phyloP scores from a whole-genome alignment of 2,888 invertebrate genomes.

The Eilema caniola region DNA sequence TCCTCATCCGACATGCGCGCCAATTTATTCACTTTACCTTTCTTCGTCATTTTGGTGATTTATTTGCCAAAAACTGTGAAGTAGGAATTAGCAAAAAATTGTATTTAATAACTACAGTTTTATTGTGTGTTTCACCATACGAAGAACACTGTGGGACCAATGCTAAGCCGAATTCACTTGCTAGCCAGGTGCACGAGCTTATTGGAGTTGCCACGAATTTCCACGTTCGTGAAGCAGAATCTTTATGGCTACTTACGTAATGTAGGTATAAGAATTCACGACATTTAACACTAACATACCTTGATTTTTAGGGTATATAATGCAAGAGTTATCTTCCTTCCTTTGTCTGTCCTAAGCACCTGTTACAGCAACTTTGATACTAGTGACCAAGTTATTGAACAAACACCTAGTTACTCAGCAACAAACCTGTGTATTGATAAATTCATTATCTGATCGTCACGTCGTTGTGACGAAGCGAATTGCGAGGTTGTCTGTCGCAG shows the following conservation, averaged over 20 bases:
- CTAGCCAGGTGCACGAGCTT: too few relatives aligned
- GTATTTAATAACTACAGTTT: too few relatives aligned
- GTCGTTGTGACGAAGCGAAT: background rate
- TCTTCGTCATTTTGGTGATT: conserved; percentile 86
- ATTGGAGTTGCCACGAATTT: too few relatives aligned
- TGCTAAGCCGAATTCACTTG: too few relatives aligned
- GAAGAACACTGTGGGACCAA: too few relatives aligned
- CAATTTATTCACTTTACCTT: conserved; percentile 91
- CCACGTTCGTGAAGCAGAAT: too few relatives aligned
- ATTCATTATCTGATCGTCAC: conserved; percentile 14
- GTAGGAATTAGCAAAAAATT: too few relatives aligned
- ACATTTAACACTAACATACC: background rate
- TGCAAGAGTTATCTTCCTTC: background rate
- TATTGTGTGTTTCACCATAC: too few relatives aligned
- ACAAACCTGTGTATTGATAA: conserved; percentile 25
- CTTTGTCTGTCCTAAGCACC: background rate
- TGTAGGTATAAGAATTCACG: background rate
- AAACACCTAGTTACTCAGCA: conserved; percentile 36
- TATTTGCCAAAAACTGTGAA: conserved; percentile 27
- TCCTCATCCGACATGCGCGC: conserved; percentile 96
- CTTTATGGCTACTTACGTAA: too few relatives aligned
- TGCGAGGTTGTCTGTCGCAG: background rate
- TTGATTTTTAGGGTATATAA: background rate
- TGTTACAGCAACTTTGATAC: background rate
- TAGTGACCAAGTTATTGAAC: conserved; percentile 34